Conservation (phyloP, 2,888 invertebrate species). For the Dendrolimus houi region DNA sequence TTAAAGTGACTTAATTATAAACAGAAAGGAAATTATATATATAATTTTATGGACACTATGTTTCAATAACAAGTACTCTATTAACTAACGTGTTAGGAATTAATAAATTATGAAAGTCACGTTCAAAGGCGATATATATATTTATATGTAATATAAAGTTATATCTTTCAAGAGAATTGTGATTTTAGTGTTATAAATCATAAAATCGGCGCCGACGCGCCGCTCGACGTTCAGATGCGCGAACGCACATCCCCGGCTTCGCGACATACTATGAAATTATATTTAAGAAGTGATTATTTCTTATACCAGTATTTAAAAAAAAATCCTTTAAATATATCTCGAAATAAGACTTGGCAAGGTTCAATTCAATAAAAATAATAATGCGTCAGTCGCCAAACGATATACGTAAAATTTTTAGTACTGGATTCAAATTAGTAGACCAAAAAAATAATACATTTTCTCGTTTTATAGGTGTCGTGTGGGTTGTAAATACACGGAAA, state of each 20-base stretch:
- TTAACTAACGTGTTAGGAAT: not conserved
- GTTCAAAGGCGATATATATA: constrained; percentile 1
- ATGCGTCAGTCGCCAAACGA: constrained; percentile 1
- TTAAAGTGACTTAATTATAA: not conserved
- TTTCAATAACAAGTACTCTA: not conserved
- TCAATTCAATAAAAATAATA: not conserved
- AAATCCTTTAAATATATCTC: no score
- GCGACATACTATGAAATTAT: not conserved
- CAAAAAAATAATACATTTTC: constrained; percentile 10
- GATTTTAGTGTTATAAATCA: constrained; percentile 29
- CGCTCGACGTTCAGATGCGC: constrained; percentile 7
- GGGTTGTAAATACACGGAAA: constrained; percentile 9
- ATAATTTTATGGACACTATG: not conserved
- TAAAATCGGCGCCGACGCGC: constrained; percentile 22
- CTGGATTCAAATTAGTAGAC: constrained; percentile 2
- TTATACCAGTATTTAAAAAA: no score
- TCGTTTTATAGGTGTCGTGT: constrained; percentile 9
- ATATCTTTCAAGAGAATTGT: constrained; percentile 14
- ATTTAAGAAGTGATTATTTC: no score
- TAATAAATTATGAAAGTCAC: not conserved
- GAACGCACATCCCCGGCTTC: constrained; percentile 5
- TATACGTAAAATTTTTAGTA: not conserved
- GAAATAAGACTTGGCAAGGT: no score
- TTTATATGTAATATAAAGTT: constrained; percentile 4
- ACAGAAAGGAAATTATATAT: not conserved